Evolutionary conservation across 2,113 vertebrate species (phyloP), one percentile per base, ranked within the genome.

Genomic region (Erythrolamprus reginae): DNA sequence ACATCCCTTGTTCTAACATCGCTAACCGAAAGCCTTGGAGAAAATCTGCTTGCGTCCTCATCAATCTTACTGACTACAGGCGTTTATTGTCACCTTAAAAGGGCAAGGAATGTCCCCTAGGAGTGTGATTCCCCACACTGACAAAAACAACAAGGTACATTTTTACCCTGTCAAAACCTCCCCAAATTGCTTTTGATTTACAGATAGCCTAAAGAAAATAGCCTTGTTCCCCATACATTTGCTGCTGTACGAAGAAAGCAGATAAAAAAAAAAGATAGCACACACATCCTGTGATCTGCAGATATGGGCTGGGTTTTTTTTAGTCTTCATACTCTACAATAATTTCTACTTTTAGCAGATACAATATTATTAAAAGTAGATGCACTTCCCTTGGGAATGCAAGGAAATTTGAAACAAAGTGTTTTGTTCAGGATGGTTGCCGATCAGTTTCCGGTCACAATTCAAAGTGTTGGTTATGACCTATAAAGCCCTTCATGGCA

Each of bases 51-150:
- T 33, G 15, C 8, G 26, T 12, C 28, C 24, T 24, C 7, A 33
- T 24, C n/a, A 7, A 33, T 7, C 4, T 10, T n/a, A 52, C 4
- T 1, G 5, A 24, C 53, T 33, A 21, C 28, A 48, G 47, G 21
- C 55, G 85, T 84, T 83, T 84, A 58, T 53, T 19, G 33, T 28
- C 42, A 50, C 56, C 82, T 89, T 85, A 47, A 91, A 89, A 91
- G 85, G 90, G 82, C 50, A 7, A 91, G 87, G 90, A 88, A 89
- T 85, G 87, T 24, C 87, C 50, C n/a, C 58, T 8, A 23, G 2
- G n/a, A 24, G 47, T 38, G 33, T 23, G 55, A 82, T 28, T 38
- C 38, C 47, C 83, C 26, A 38, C 47, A 65, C 65, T 56, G 19
- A 65, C 9, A 53, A 85, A 61, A n/a, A 85, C 47, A 85, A 85